These are phyloP conservation scores for Callimorpha dominula DNA, from an alignment of 2,888 invertebrate genomes.

Conservation along the genomic window DNA sequence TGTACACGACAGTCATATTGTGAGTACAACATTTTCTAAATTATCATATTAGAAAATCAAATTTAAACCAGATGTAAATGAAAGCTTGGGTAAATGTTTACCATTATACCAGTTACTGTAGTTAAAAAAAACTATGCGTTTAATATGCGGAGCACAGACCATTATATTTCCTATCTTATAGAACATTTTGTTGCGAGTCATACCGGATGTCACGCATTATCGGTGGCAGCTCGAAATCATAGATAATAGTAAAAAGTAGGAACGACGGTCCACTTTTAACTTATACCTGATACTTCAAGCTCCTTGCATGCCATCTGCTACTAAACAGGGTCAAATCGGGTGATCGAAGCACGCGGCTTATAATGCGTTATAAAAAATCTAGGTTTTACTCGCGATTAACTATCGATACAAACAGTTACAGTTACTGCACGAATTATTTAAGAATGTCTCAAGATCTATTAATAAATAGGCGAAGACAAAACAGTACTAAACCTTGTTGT, in stretches of 20 bases:
- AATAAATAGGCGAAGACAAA: too few relatives aligned
- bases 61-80: too few relatives aligned
- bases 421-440: background rate
- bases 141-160: conserved; percentile 1
- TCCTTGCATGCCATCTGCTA: background rate
- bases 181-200: background rate
- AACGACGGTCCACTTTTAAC: background rate
- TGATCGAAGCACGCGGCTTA: background rate
- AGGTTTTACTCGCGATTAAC: background rate
- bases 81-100: background rate
- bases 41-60: background rate
- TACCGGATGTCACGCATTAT: conserved; percentile 15
- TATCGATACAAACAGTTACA: background rate
- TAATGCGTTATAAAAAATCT: background rate
- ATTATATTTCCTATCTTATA: conserved; percentile 16
- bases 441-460: too few relatives aligned
- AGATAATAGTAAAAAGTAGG: conserved; percentile 5
- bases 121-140: background rate
- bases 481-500: too few relatives aligned
- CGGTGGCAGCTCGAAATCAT: background rate
- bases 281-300: background rate
- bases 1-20: background rate
- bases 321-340: background rate
- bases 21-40: background rate
- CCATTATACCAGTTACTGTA: background rate